phyloP scores from a whole-genome alignment of 2,888 invertebrate species.

The Tetheella fluctuosa region DNA sequence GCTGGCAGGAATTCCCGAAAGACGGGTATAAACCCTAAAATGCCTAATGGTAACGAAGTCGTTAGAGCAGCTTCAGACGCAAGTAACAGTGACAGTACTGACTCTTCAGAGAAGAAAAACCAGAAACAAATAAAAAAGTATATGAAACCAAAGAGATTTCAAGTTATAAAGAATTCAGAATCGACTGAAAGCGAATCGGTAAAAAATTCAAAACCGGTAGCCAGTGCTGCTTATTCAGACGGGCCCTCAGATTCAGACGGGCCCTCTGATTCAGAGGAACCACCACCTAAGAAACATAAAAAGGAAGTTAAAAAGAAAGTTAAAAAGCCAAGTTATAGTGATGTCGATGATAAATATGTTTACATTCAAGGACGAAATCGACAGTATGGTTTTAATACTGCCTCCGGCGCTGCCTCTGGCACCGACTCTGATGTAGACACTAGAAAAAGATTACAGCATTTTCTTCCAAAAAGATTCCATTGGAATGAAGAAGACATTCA shows the following conservation, averaged over 20 bases:
- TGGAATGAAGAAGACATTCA: conserved; percentile 53
- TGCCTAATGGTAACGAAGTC: background rate
- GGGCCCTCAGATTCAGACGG: background rate
- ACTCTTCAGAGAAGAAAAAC: background rate
- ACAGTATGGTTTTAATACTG: conserved; percentile 14
- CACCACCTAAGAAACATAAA: background rate
- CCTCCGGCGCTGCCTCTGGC: background rate
- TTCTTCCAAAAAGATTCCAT: conserved; percentile 61
- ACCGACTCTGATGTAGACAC: conserved; percentile 17
- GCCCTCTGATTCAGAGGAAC: background rate
- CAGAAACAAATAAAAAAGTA: background rate
- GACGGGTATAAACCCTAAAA: background rate
- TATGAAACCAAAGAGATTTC: background rate
- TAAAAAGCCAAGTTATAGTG: background rate
- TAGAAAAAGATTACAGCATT: conserved; percentile 46
- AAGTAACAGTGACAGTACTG: background rate
- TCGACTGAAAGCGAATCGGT: conserved; percentile 12
- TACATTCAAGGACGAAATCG: conserved; percentile 28
- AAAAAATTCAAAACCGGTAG: background rate
- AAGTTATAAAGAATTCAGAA: conserved; percentile 13
- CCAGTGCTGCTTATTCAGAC: background rate
- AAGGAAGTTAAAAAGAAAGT: background rate
- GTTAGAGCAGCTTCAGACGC: background rate
- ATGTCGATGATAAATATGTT: conserved; percentile 18
- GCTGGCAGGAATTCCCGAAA: background rate